Conservation (phyloP, 2,797 vertebrate species). For the Hypotaenidia philippensis region DNA sequence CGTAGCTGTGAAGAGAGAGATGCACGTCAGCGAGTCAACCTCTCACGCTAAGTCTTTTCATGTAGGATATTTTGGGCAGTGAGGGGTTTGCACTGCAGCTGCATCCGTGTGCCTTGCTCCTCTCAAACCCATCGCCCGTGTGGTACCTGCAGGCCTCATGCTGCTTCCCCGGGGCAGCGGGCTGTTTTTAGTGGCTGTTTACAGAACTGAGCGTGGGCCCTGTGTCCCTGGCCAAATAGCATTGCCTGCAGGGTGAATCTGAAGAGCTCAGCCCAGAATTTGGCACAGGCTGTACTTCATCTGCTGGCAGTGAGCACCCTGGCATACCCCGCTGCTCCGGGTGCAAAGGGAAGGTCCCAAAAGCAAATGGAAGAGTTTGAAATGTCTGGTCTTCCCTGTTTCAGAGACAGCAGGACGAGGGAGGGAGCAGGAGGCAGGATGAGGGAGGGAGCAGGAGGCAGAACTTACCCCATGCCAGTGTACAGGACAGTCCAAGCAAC, state of each 20-base stretch:
- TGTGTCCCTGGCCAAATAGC: not conserved
- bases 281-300: not conserved
- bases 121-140: not conserved
- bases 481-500: slow-evolving; percentile 76
- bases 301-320: not conserved
- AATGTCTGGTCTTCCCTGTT: not conserved
- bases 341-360: not conserved
- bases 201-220: not conserved
- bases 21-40: accelerated
- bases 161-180: accelerated
- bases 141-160: not conserved
- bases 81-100: not conserved
- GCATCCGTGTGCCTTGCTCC: accelerated
- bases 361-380: not conserved
- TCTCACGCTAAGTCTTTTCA: accelerated
- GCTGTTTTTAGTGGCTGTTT: not conserved
- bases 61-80: accelerated
- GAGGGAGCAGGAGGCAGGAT: not conserved
- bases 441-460: accelerated
- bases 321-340: accelerated
- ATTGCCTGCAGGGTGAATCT: not conserved
- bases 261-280: not conserved
- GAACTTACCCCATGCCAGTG: slow-evolving; percentile 77
- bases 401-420: not conserved
- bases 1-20: slow-evolving; percentile 82